Base-by-base conservation (phyloP, 2,888 invertebrate genomes). In the Colostygia pectinataria region DNA sequence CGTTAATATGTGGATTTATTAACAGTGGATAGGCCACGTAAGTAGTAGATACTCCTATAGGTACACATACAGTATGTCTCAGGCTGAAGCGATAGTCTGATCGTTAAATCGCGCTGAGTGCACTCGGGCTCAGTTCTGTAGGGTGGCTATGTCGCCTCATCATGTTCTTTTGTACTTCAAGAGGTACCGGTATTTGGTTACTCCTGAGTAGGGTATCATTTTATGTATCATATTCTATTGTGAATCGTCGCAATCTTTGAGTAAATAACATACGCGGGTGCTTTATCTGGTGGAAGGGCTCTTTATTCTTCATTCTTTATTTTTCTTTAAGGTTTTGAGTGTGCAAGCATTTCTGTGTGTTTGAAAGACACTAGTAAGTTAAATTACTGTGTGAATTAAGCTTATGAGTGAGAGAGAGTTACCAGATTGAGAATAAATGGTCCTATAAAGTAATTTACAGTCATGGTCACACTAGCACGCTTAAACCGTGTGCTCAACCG, bases 81-180 rank as follows among this genome's bases (percentile, higher is more conserved):
- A 43, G 28, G 4, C 28, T 28, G 27, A 13, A 38, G 6, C 58
- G 67, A 66, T 61, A 61, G 65, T 59, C 59, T 67, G 68, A 66
- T 71, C 77, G 71, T 74, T 77, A 80, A 74, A 74, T 68, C 73
- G 68, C 66, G 59, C 47, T 27, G 57, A 79, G 74, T 61, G 69
- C 68, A 61, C 77, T 78, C 65, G 46, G 60, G 66, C 63, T 68
- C 63, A 63, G 55, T 43, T 10, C 59, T 48, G 59, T 68, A 66
- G 62, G 57, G 63, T 61, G 58, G 41, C 71, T 60, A 65, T 56
- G 57, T 46, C 54, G 55, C 53, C 39, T 28, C 33, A 53, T 57
- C 57, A 57, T 48, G 49, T 36, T 29, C 48, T 29, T 49, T 57
- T 57, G 53, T 52, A 29, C 47, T 33, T 52, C 33, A 8, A 54